These are phyloP conservation scores for Fulmarus glacialis DNA, from an alignment of 2,113 vertebrate genomes.

Conservation along the genomic window DNA sequence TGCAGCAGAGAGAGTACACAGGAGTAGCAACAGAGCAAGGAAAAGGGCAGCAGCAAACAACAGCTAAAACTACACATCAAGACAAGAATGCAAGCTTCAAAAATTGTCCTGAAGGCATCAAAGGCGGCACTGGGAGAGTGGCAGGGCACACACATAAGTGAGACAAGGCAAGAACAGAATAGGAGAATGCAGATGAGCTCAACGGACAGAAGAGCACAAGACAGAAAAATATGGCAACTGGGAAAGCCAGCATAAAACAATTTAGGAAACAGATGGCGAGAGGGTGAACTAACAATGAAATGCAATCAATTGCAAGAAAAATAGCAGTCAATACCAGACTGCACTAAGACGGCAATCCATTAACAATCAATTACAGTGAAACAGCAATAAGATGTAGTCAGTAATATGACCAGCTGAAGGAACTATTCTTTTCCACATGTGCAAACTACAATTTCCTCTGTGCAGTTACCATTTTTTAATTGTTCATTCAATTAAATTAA, in stretches of 20 bases:
- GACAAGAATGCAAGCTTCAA: neutral
- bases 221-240: neutral
- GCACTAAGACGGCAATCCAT: neutral
- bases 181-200: neutral
- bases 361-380: slow-evolving; percentile 14
- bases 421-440: neutral
- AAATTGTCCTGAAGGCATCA: neutral
- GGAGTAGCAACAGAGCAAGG: neutral
- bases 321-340: slow-evolving; percentile 4
- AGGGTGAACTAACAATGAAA: neutral
- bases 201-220: rapidly evolving
- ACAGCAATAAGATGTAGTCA: neutral
- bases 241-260: neutral
- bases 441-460: neutral
- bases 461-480: neutral
- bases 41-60: neutral
- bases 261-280: neutral
- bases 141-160: rapidly evolving
- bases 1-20: rapidly evolving
- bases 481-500: neutral
- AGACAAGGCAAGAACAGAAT: neutral
- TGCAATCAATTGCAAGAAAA: slow-evolving; percentile 16
- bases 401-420: neutral
- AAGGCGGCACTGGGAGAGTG: neutral
- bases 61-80: neutral